Evolutionary conservation across 2,113 vertebrate genomes (phyloP), one percentile per base, ranked within the genome.

Genomic region (Chloropsis cyanopogon): DNA sequence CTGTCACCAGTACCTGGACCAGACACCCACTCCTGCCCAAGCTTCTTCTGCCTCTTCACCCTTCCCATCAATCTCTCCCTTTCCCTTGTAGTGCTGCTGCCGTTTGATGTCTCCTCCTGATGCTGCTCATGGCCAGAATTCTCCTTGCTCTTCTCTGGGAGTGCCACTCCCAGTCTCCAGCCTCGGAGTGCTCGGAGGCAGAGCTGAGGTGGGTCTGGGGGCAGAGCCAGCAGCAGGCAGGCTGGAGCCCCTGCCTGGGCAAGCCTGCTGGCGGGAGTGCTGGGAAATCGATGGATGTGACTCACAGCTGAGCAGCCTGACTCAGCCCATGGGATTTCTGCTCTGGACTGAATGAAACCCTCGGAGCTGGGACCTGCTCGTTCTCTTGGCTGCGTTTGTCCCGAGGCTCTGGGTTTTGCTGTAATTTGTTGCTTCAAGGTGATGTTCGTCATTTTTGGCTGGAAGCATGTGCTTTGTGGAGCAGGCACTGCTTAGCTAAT

Each of bases 381-480:
- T 53, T 64, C 17, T 46, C 16, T 50, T 22, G 52, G 23, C 31
- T 50, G 28, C 6, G 0, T 52, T 80, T 65, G 19, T 73, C n/a
- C 50, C 0, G 0, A 65, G 22, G 63, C 63, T 60, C 59, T 49
- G 69, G 31, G n/a, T 12, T 93, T 87, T 69, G 47, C 31, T 57
- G 41, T 24, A 5, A 39, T 82, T 68, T 68, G 24, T 39, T 68
- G 42, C 73, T 87, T 81, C 46, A 17, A 5, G 29, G 46, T 12
- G 28, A 54, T 39, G 39, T 21, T 88, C 71, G 63, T 63, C 10
- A 3, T 53, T 46, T 76, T 63, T 17, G 44, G 61, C 29, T 75
- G 29, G 39, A 90, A 53, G 22, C 0, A 0, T n/a, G 39, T 47
- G 37, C 37, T 57, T 56, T 0, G 0, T 46, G 46, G 54, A 86